Evolutionary conservation across 2,888 invertebrate species (phyloP).

Genomic region (Oscheius onirici): DNA sequence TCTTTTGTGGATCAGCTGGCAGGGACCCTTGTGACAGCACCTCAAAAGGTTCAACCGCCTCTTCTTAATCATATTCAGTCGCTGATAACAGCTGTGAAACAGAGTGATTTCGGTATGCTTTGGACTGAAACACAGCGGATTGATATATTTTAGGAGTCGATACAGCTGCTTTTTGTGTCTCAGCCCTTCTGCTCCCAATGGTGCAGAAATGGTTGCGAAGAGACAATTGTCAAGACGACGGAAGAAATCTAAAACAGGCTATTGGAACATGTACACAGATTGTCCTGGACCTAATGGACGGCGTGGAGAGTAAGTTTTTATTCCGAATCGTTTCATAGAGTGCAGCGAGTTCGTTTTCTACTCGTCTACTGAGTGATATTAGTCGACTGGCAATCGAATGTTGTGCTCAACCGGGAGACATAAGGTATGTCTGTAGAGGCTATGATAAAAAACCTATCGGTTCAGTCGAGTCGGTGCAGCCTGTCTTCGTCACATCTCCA

Average conservation of each 20-base stretch:
- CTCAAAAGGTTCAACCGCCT: slow-evolving; percentile 45
- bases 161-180: slow-evolving; percentile 90
- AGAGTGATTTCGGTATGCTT: slow-evolving; percentile 40
- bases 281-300: slow-evolving; percentile 49
- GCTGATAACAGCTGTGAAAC: slow-evolving; percentile 44
- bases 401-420: slow-evolving; percentile 31
- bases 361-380: slow-evolving; percentile 50
- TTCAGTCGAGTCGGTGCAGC: slow-evolving; percentile 35
- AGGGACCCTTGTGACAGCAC: slow-evolving; percentile 54
- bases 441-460: no score
- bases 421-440: slow-evolving; percentile 1
- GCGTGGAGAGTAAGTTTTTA: slow-evolving; percentile 35
- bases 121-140: background rate
- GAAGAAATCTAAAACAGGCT: slow-evolving; percentile 49
- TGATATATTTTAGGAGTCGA: slow-evolving; percentile 78
- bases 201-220: slow-evolving; percentile 91
- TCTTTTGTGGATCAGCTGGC: slow-evolving; percentile 45
- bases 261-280: slow-evolving; percentile 55
- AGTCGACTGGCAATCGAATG: slow-evolving; percentile 51
- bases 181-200: slow-evolving; percentile 88
- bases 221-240: slow-evolving; percentile 66
- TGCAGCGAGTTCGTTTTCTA: slow-evolving; percentile 47
- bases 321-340: background rate
- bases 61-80: slow-evolving; percentile 48
- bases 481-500: slow-evolving; percentile 38